A percentile compares a stretch with the other conserved stretches of the same genome.
phyloP scores from a whole-genome alignment of 2,888 invertebrate genomes.

The Leucophenga maculata region DNA sequence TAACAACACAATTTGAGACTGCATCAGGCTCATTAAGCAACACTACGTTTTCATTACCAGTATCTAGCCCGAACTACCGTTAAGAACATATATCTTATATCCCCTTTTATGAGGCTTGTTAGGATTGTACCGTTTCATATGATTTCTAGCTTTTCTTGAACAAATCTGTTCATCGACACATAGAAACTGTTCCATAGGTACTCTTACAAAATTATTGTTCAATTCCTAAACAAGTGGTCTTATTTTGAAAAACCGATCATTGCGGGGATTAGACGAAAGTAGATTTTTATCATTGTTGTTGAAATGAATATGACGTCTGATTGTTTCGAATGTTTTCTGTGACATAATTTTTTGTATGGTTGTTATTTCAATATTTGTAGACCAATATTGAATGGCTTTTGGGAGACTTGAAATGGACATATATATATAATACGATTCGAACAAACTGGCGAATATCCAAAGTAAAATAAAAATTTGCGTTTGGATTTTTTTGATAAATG shows the following conservation, averaged over 20 bases:
- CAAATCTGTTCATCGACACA: conserved; percentile 44
- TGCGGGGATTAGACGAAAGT: conserved; percentile 20
- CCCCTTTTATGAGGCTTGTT: conserved; percentile 29
- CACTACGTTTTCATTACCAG: too few relatives aligned
- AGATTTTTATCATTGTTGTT: conserved; percentile 28
- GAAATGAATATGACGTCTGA: conserved; percentile 33
- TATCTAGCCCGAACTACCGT: too few relatives aligned
- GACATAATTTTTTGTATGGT: conserved; percentile 26
- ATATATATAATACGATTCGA: conserved; percentile 21
- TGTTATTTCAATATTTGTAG: conserved; percentile 23
- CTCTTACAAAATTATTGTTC: conserved; percentile 30
- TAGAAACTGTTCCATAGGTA: conserved; percentile 38
- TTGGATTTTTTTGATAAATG: too few relatives aligned
- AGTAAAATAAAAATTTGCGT: conserved; percentile 10
- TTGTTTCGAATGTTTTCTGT: conserved; percentile 33
- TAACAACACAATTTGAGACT: too few relatives aligned
- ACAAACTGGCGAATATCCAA: conserved; percentile 27
- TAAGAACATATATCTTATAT: too few relatives aligned
- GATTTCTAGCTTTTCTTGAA: conserved; percentile 48
- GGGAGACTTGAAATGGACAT: conserved; percentile 18
- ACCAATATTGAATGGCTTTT: conserved; percentile 12
- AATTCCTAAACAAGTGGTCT: conserved; percentile 33
- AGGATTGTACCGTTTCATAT: too few relatives aligned
- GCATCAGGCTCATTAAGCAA: too few relatives aligned
- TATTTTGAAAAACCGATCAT: conserved; percentile 39